Conservation (phyloP, 2,888 invertebrate species). For the Sepioteuthis lessoniana region DNA sequence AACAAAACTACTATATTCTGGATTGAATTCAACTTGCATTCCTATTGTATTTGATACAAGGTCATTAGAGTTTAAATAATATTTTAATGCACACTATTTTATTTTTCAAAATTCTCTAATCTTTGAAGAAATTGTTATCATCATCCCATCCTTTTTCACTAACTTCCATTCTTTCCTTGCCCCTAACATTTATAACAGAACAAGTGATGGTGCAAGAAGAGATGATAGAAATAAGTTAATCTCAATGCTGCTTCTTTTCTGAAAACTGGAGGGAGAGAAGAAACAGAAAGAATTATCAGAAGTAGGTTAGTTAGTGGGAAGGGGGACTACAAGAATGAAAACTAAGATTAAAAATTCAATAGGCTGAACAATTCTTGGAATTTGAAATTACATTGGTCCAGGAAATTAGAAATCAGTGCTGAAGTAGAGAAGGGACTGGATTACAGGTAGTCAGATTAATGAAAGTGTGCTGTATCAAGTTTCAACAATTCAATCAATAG, state of each 20-base stretch:
- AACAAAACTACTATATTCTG: neutral
- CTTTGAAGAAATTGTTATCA: neutral
- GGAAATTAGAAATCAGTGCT: no score
- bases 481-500: no score
- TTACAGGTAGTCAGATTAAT: no score
- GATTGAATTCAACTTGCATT: neutral
- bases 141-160: neutral
- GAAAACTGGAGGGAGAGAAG: neutral
- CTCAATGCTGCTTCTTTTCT: neutral
- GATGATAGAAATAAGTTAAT: neutral
- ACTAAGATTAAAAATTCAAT: no score
- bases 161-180: neutral
- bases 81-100: neutral
- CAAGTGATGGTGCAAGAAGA: neutral
- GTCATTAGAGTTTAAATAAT: neutral
- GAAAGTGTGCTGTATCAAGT: no score
- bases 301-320: no score
- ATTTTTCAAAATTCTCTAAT: neutral
- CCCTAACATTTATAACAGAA: neutral
- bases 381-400: no score
- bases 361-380: no score
- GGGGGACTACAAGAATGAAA: no score
- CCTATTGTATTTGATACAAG: neutral
- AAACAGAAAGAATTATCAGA: no score
- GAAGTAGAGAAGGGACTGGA: no score